These are phyloP conservation scores for Emmelina monodactyla DNA, from an alignment of 2,888 invertebrate species.

Conservation along the genomic window DNA sequence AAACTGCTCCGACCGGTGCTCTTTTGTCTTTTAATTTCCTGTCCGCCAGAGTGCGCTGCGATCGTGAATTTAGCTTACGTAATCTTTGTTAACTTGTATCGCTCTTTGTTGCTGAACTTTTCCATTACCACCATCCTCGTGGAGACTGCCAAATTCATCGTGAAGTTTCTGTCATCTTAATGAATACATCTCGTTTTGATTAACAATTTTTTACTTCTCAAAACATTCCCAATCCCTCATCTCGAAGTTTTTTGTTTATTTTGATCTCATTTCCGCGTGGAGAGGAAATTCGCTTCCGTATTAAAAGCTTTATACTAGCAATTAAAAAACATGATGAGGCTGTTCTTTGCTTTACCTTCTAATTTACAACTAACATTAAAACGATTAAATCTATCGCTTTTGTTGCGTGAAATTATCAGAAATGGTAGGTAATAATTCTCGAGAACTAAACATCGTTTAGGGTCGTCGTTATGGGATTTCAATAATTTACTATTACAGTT, in stretches of 20 bases:
- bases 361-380: no score
- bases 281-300: no score
- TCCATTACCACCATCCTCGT: constrained; percentile 57
- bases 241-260: no score
- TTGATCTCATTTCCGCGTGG: no score
- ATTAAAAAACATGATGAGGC: no score
- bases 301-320: no score
- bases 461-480: constrained; percentile 28
- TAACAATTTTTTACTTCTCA: no score
- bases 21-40: constrained; percentile 67
- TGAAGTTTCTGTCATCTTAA: no score
- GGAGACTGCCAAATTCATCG: constrained; percentile 55
- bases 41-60: constrained; percentile 48
- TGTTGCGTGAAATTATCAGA: constrained; percentile 6
- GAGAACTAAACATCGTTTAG: constrained; percentile 32
- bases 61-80: constrained; percentile 59
- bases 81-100: constrained; percentile 62
- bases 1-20: constrained; percentile 51
- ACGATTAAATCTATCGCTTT: no score
- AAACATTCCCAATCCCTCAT: no score
- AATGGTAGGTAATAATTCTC: background rate
- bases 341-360: no score
- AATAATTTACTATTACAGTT: constrained; percentile 47
- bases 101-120: constrained; percentile 63
- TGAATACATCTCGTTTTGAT: no score